Percentiles rank a stretch among this genome's conserved stretches.
phyloP scores from a whole-genome alignment of 2,113 vertebrate species.

The Hirundichthys speculiger region DNA sequence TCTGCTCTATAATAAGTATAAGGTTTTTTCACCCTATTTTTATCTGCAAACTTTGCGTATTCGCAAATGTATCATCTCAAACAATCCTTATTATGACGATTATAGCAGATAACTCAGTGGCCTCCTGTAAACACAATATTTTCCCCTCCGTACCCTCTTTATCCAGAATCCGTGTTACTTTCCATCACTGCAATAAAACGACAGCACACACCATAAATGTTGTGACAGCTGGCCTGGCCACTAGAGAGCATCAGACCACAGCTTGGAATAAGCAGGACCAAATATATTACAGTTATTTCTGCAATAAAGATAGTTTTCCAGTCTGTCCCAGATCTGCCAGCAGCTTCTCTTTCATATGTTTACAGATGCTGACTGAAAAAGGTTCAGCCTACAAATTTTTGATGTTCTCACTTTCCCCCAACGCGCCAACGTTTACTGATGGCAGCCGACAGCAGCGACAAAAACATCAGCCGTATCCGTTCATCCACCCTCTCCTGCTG shows the following conservation, averaged over 20 bases:
- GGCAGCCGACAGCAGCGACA: conserved; percentile 4
- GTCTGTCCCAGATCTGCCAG: conserved; percentile 55
- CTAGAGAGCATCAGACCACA: conserved; percentile 38
- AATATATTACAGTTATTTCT: conserved; percentile 32
- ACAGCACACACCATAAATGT: not conserved
- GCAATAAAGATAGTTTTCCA: not conserved
- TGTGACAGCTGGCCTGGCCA: conserved; percentile 12
- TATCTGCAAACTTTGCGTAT: not conserved
- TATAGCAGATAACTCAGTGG: too few relatives aligned
- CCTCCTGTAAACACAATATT: too few relatives aligned
- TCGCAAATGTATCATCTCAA: too few relatives aligned
- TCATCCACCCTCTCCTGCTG: not conserved
- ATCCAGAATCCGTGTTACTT: too few relatives aligned
- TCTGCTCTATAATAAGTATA: too few relatives aligned
- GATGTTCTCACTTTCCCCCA: conserved; percentile 29
- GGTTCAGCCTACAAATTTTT: conserved; percentile 23
- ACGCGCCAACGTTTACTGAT: conserved; percentile 5
- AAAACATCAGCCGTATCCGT: conserved; percentile 1
- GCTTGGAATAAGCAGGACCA: not conserved
- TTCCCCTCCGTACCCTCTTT: too few relatives aligned
- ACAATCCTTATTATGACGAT: too few relatives aligned
- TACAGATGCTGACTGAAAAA: conserved; percentile 16
- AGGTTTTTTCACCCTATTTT: not conserved
- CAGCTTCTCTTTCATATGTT: conserved; percentile 21
- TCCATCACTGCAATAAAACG: not conserved